Percentiles rank a stretch among this genome's conserved stretches.
phyloP scores from a whole-genome alignment of 2,797 vertebrate genomes.

The Chelmon rostratus region DNA sequence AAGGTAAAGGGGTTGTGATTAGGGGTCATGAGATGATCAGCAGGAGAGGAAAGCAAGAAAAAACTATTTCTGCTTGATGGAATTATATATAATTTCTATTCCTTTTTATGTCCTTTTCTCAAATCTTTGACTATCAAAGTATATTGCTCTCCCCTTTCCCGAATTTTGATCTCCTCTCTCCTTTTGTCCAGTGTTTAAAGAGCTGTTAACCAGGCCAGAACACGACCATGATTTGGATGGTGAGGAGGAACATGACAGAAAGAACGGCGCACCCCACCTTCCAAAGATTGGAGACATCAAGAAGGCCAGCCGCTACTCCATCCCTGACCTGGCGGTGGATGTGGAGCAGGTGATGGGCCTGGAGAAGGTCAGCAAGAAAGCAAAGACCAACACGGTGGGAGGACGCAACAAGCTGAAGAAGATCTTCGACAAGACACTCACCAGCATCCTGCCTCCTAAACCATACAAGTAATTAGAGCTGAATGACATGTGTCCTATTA shows the following conservation, averaged over 20 bases:
- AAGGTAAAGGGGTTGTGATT: background rate
- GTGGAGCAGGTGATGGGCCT: conserved; percentile 98
- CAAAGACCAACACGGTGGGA: conserved; percentile 95
- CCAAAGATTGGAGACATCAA: conserved; percentile 99
- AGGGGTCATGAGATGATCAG: too few species aligned
- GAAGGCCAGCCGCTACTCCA: conserved; percentile 97
- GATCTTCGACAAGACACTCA: conserved; percentile 98
- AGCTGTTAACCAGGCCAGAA: conserved; percentile 94
- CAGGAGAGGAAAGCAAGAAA: background rate
- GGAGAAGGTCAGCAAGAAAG: conserved; percentile 97
- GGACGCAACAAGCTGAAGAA: conserved; percentile 99
- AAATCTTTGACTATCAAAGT: background rate
- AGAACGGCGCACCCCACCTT: conserved; percentile 96
- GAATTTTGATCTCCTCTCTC: background rate
- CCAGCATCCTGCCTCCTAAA: conserved; percentile 98
- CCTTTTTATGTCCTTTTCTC: background rate
- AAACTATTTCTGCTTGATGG: too few species aligned
- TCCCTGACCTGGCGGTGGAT: conserved; percentile 97
- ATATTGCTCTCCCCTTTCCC: background rate
- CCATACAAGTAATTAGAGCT: conserved; percentile 93
- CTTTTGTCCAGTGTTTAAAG: conserved; percentile 92
- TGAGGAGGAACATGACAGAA: conserved; percentile 92
- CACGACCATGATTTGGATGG: conserved; percentile 88
- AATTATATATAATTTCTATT: background rate
- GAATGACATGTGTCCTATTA: too few species aligned